These are phyloP conservation scores for Germaria angustata DNA, from an alignment of 2,888 invertebrate genomes.

Conservation along the genomic window DNA sequence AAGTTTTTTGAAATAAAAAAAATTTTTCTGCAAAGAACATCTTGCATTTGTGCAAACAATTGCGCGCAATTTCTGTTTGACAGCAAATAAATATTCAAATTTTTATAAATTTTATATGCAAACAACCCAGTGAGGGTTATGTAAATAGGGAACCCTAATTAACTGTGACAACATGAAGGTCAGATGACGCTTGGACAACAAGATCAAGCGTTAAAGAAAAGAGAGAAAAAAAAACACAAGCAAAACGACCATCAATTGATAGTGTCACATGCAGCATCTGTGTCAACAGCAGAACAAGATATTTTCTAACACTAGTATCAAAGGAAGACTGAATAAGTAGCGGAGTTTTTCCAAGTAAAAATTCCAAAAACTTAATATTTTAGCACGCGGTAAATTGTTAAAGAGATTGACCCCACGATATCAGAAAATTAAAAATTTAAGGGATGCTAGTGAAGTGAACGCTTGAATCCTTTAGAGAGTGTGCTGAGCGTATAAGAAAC, in stretches of 20 bases:
- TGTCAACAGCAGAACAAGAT: slow-evolving; percentile 47
- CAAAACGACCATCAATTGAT: slow-evolving; percentile 41
- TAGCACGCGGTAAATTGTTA: slow-evolving; percentile 59
- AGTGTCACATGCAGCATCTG: slow-evolving; percentile 64
- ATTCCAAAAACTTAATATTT: slow-evolving; percentile 21
- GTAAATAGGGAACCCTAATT: slow-evolving; percentile 70
- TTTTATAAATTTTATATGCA: slow-evolving; percentile 42
- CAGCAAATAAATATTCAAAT: slow-evolving; percentile 56
- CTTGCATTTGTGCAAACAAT: slow-evolving; percentile 61
- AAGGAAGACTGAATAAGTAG: no score
- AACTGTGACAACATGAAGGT: slow-evolving; percentile 72
- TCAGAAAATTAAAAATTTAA: slow-evolving; percentile 71
- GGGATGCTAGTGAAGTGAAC: slow-evolving; percentile 39
- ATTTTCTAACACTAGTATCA: no score
- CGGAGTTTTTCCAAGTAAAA: slow-evolving; percentile 45
- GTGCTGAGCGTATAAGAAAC: not conserved
- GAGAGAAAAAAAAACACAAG: not conserved
- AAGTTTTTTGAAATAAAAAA: not conserved
- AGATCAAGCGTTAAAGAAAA: slow-evolving; percentile 55
- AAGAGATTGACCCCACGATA: slow-evolving; percentile 69
- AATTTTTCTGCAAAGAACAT: slow-evolving; percentile 17
- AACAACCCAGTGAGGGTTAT: slow-evolving; percentile 48
- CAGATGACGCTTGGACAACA: slow-evolving; percentile 69
- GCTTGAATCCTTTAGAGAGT: not conserved
- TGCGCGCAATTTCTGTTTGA: slow-evolving; percentile 23